Conservation (phyloP, 1,140 invertebrate genomes). For the Octopus sinensis region DNA sequence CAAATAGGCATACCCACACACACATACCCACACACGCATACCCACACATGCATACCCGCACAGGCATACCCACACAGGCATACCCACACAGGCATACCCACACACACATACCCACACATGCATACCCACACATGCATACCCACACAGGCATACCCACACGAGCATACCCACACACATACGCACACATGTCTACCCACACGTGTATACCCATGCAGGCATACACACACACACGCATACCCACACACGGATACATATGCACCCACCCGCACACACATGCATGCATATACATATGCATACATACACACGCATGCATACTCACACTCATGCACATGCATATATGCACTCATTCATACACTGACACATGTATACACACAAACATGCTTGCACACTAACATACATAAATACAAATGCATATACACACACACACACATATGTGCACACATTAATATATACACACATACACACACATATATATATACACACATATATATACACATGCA, state of each 20-base stretch:
- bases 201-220: not conserved
- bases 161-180: too few species aligned
- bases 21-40: too few species aligned
- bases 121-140: too few species aligned
- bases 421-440: not conserved
- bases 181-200: not conserved
- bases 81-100: too few species aligned
- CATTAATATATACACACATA: too few species aligned
- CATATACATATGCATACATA: conserved; percentile 1
- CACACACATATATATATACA: conserved; percentile 16
- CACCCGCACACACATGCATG: conserved; percentile 14
- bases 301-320: conserved; percentile 4
- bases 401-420: not conserved
- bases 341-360: conserved; percentile 3
- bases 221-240: too few species aligned
- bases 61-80: too few species aligned
- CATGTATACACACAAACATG: not conserved
- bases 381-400: not conserved
- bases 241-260: conserved; percentile 15
- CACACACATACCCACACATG: too few species aligned
- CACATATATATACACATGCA: conserved; percentile 10
- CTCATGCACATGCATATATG: not conserved
- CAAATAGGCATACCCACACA: too few species aligned
- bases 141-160: too few species aligned
- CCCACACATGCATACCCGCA: too few species aligned